phyloP scores from a whole-genome alignment of 2,797 vertebrate species.

The Sebastes minor region DNA sequence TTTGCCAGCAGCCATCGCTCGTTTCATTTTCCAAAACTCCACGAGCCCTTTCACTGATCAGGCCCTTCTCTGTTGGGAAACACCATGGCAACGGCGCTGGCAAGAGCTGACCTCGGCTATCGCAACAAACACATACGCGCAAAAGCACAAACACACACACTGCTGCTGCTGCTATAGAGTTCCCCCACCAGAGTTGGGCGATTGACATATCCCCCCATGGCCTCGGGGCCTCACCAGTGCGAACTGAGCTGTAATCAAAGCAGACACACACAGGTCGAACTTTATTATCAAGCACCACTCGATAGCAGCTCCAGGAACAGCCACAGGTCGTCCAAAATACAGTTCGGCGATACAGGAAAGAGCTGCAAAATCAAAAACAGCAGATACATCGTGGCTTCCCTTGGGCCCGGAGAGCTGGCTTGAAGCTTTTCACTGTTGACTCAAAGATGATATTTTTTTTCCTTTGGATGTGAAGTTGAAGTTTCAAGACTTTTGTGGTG shows the following conservation, averaged over 20 bases:
- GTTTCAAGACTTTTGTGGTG: constrained; percentile 9
- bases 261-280: constrained; percentile 84
- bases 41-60: constrained; percentile 72
- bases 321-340: constrained; percentile 57
- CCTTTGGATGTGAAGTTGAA: constrained; percentile 27
- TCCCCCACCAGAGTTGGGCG: constrained; percentile 59
- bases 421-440: constrained; percentile 25
- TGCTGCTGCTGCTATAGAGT: constrained; percentile 38
- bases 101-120: constrained; percentile 55
- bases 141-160: constrained; percentile 42
- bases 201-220: constrained; percentile 69
- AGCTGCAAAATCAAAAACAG: constrained; percentile 34
- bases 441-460: constrained; percentile 1
- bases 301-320: constrained; percentile 78
- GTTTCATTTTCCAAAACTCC: constrained; percentile 75
- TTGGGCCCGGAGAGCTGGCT: constrained; percentile 21
- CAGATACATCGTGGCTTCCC: constrained; percentile 32
- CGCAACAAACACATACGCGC: constrained; percentile 43
- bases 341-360: constrained; percentile 10
- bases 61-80: constrained; percentile 69
- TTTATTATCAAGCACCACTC: constrained; percentile 87
- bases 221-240: constrained; percentile 67
- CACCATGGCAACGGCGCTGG: constrained; percentile 79
- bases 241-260: constrained; percentile 82
- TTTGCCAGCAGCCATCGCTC: constrained; percentile 61